A percentile compares a stretch with the other conserved stretches of the same genome.
Conservation (phyloP, 2,113 vertebrate species). For the Cyanoliseus patagonus region DNA sequence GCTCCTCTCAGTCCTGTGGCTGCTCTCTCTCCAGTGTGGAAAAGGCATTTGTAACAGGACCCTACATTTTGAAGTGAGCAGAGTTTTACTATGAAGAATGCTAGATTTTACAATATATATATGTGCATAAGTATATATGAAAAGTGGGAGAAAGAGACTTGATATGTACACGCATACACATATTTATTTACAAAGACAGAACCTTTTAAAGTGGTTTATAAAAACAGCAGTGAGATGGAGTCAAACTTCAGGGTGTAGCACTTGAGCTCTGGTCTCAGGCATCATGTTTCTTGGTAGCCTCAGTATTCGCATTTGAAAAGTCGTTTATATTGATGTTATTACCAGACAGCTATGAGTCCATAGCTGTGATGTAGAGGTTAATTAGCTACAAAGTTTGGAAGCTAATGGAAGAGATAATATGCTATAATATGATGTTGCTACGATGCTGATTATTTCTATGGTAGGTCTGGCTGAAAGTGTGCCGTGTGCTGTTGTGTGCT, state of each 20-base stretch:
- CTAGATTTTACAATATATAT: not conserved
- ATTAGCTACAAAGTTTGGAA: not conserved
- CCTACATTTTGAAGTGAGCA: accelerated
- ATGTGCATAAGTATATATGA: not conserved
- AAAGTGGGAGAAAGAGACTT: not conserved
- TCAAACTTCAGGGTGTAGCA: not conserved
- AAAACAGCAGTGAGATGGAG: not conserved
- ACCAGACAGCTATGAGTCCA: not conserved
- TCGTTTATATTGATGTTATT: not conserved
- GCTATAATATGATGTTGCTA: not conserved
- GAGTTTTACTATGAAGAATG: not conserved
- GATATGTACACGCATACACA: not conserved
- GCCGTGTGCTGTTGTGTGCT: accelerated
- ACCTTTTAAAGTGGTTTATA: not conserved
- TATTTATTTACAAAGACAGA: not conserved
- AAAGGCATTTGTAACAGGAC: not conserved
- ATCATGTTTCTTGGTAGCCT: not conserved
- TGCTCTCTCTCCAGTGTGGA: accelerated
- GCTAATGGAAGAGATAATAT: not conserved
- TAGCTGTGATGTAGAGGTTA: not conserved
- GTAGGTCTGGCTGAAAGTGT: not conserved
- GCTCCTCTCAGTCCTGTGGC: not conserved
- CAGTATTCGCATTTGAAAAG: not conserved
- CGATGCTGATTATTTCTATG: not conserved
- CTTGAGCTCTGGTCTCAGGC: not conserved